A percentile compares a stretch with the other conserved stretches of the same genome.
Evolutionary conservation across 2,888 invertebrate genomes (phyloP).

Genomic region (Drosophila falleni): DNA sequence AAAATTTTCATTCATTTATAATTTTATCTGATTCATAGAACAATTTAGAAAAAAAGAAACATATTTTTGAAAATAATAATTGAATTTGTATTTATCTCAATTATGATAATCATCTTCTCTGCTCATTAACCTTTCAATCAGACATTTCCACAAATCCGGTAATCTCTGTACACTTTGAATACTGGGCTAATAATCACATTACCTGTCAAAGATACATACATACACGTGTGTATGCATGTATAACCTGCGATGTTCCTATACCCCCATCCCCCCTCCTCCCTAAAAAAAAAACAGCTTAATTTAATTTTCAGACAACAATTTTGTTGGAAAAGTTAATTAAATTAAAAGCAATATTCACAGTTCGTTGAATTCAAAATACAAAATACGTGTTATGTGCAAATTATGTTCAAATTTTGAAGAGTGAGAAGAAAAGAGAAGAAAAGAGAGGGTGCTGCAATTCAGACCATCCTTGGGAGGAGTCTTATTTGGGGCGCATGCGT

Average conservation of each 20-base stretch:
- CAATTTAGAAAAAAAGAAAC: no score
- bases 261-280: no score
- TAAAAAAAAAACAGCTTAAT: conserved; percentile 33
- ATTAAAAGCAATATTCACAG: conserved; percentile 76
- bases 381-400: conserved; percentile 59
- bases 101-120: no score
- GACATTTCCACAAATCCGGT: not conserved
- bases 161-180: not conserved
- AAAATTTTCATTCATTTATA: no score
- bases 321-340: conserved; percentile 65
- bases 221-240: not conserved
- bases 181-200: conserved; percentile 3
- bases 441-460: conserved; percentile 7
- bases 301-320: conserved; percentile 60
- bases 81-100: no score
- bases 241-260: not conserved
- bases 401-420: conserved; percentile 3
- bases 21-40: no score
- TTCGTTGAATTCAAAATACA: conserved; percentile 67
- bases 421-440: not conserved
- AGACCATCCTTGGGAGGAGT: conserved; percentile 8
- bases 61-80: no score
- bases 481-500: conserved; percentile 33
- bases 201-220: not conserved
- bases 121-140: no score